phyloP scores from a whole-genome alignment of 2,888 invertebrate species.

The Rhagophthalmus giganteus region DNA sequence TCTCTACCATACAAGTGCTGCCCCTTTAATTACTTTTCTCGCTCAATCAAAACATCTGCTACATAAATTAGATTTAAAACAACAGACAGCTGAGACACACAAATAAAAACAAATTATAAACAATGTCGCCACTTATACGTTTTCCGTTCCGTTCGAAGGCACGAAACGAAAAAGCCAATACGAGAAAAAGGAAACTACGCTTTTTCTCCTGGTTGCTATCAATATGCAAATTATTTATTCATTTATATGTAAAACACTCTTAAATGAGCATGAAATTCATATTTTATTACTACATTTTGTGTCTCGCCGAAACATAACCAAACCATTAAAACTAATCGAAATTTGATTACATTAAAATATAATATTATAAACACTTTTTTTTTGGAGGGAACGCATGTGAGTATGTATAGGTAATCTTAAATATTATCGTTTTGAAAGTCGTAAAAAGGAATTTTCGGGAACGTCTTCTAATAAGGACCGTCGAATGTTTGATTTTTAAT shows the following conservation, averaged over 20 bases:
- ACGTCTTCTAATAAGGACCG: too few species aligned
- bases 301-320: constrained; percentile 7
- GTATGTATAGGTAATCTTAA: too few species aligned
- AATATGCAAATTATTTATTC: background rate
- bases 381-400: too few species aligned
- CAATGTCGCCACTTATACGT: constrained; percentile 14
- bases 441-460: too few species aligned
- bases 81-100: constrained; percentile 32
- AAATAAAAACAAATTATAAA: constrained; percentile 31
- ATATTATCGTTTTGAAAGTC: too few species aligned
- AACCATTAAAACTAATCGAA: constrained; percentile 8
- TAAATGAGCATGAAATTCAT: constrained; percentile 1
- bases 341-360: constrained; percentile 4
- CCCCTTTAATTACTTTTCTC: constrained; percentile 35
- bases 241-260: constrained; percentile 1
- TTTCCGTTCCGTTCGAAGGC: constrained; percentile 5
- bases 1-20: constrained; percentile 34
- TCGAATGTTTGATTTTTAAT: too few species aligned
- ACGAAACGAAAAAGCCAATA: background rate
- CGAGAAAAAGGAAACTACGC: background rate
- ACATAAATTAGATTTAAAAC: constrained; percentile 35
- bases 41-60: constrained; percentile 39
- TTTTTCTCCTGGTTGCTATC: background rate
- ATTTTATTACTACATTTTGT: constrained; percentile 6
- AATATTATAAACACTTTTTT: background rate